Base-by-base conservation (phyloP, 2,113 vertebrate species). In the Entomyzon cyanotis region DNA sequence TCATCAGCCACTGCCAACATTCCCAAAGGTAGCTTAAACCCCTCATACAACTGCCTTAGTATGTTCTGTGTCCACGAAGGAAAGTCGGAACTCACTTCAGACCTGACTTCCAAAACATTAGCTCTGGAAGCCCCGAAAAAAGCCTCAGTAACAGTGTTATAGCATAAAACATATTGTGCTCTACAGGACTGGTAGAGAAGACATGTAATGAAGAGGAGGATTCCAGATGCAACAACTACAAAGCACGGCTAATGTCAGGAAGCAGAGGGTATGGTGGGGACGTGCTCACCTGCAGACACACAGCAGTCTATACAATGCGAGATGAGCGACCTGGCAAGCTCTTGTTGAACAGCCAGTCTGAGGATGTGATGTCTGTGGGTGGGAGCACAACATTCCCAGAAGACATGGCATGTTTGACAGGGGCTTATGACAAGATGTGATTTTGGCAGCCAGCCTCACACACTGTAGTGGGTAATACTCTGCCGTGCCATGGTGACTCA, bases 381-480 rank as follows among this genome's bases (percentile, higher is more conserved):
- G 18, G 20, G 19, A 59, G 23, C 13, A n/a, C 25, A 55, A 7
- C 3, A 65, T 9, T 23, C 46, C 30, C 60, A 60, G 60, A 94
- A 49, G 27, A 33, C 19, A 25, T 1, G 5, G 68, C 28, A 41
- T 0, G 0, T 75, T 33, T 56, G 27, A 30, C 39, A 42, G 35
- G 16, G 65, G 20, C 52, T 82, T 79, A 28, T 67, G 22, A 50
- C 33, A 74, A 58, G 28, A 30, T 0, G 1, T 37, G 19, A 49
- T 42, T 79, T 85, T 60, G 67, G 53, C 65, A 87, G 44, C 33
- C 37, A 79, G 47, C 23, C 58, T 63, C 37, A 23, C 28, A 52
- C 60, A 19, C 16, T 23, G 15, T 12, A 31, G 15, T 46, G 9
- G 6, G 22, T 35, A 78, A 74, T 46, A 62, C 31, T 74, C 35